A percentile compares a stretch with the other conserved stretches of the same genome.
Conservation (phyloP, 2,888 invertebrate genomes). For the Lasioglossum vierecki region DNA sequence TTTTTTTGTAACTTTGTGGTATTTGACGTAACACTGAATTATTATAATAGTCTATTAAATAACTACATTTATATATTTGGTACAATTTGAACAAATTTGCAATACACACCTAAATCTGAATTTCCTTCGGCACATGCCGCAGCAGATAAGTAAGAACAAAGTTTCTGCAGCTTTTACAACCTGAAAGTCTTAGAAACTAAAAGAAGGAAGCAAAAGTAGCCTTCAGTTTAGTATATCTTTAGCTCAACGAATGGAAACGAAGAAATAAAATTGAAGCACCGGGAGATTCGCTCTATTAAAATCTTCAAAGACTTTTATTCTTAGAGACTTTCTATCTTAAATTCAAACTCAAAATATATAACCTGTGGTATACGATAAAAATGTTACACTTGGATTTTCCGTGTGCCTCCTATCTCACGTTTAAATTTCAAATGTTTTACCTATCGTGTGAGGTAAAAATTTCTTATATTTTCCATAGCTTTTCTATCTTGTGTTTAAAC, state of each 20-base stretch:
- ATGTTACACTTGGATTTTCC: neutral
- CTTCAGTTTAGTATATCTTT: slow-evolving; percentile 1
- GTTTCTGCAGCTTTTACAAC: neutral
- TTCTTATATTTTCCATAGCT: neutral
- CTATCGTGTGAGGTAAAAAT: neutral
- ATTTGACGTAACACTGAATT: neutral
- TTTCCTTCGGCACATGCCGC: neutral
- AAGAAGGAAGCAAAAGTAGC: slow-evolving; percentile 2
- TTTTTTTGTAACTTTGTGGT: neutral
- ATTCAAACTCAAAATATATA: neutral
- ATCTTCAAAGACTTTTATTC: neutral
- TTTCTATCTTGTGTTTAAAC: neutral
- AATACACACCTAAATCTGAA: neutral
- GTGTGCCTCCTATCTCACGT: neutral
- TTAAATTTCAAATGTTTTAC: neutral
- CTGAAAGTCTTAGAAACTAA: slow-evolving; percentile 10
- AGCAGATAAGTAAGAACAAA: neutral
- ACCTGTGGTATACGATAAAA: neutral
- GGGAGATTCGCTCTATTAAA: neutral
- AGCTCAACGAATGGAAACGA: neutral
- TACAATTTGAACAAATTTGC: neutral
- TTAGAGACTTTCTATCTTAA: neutral
- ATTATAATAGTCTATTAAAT: neutral
- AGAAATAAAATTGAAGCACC: neutral
- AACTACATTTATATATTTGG: neutral